Base-by-base conservation (phyloP, 2,113 vertebrate genomes). In the Zeus faber region DNA sequence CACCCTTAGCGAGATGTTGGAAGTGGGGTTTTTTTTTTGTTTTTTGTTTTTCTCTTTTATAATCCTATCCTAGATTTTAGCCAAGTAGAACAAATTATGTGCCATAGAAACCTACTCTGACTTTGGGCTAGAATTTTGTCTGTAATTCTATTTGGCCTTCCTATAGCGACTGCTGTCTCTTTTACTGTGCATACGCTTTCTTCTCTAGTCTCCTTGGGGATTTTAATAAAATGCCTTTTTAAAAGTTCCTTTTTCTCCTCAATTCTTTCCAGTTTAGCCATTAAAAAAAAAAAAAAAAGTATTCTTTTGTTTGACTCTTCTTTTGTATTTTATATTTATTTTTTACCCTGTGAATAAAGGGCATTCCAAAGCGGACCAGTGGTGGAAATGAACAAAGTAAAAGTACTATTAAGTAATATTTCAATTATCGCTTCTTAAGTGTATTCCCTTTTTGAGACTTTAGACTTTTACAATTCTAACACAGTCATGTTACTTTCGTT, bases 151-250 rank as follows among this genome's bases (percentile, higher is more conserved):
- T 31, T 59, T 41, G 49, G 54, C 57, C 66, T 71, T 58, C 26
- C 26, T 14, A 5, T 66, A 59, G 21, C 13, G 31, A 22, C 62
- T 67, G 48, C 61, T 76, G 60, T 70, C 23, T 5, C 58, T 44
- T 59, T 27, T 49, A 20, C 54, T 44, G 35, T 79, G 76, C 71
- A 70, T 86, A 77, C 65, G 52, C 35, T 64, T 83, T 65, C 72
- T 67, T 50, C 49, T 59, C 35, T 4, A 56, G 3, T 67, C 54
- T 79, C 47, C 43, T 58, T 25, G 50, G 62, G 49, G 23, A 22
- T 27, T 64, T 71, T 64, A 82, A 84, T 60, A 71, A 71, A 55
- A 50, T 54, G n/a, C 16, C 35, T 14, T 39, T 60, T 26, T 47
- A 47, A 29, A 46, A 6, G 41, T 4, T 53, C 26, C 40, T 24